A percentile compares a stretch with the other conserved stretches of the same genome.
Conservation (phyloP, 2,797 vertebrate species). For the Argya squamiceps region DNA sequence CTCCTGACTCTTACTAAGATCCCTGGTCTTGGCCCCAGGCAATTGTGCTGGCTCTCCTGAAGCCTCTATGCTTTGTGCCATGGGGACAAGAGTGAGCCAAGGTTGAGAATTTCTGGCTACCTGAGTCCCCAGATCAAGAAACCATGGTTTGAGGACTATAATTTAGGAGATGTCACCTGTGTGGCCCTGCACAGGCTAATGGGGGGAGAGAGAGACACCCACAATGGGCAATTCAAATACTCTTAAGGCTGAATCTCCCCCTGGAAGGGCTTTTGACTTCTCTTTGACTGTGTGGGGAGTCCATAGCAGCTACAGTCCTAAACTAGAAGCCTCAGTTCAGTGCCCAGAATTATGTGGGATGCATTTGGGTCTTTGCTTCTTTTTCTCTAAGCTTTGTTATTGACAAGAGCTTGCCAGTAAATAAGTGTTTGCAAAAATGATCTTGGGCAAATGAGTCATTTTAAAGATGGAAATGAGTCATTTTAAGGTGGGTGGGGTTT, state of each 20-base stretch:
- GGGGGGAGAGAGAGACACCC: neutral
- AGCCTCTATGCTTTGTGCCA: neutral
- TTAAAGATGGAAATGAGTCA: slow-evolving; percentile 47
- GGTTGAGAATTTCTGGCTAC: neutral
- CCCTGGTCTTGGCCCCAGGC: neutral
- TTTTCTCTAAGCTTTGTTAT: neutral
- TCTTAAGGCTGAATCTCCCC: neutral
- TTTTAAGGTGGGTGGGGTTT: slow-evolving; percentile 33
- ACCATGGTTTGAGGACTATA: neutral
- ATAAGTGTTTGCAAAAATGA: slow-evolving; percentile 8
- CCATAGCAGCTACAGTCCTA: neutral
- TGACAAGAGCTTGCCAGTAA: slow-evolving; percentile 15
- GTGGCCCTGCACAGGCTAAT: neutral
- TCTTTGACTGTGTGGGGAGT: neutral
- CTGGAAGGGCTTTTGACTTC: neutral
- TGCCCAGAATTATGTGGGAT: neutral
- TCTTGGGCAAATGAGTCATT: slow-evolving; percentile 51
- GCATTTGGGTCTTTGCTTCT: neutral
- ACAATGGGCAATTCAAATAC: neutral
- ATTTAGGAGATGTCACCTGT: neutral
- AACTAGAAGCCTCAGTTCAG: neutral
- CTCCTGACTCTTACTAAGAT: neutral
- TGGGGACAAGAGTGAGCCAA: neutral
- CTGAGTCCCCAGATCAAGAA: neutral
- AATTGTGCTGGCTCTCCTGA: neutral